These are phyloP conservation scores for Lasioglossum marginatum DNA, from an alignment of 2,888 invertebrate species.

Conservation along the genomic window DNA sequence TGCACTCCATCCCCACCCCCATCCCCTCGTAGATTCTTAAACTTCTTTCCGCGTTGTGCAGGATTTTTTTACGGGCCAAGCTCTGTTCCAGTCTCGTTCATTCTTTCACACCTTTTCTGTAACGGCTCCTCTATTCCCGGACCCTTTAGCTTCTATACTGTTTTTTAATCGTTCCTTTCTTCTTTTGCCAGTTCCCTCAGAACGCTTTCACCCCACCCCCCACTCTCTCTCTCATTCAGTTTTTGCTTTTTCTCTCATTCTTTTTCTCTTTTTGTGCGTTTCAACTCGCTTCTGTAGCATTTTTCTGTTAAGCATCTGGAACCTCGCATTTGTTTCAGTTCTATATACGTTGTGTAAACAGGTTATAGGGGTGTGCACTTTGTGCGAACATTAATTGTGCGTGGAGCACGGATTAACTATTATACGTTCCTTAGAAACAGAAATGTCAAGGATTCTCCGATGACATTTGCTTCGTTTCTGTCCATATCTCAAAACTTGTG, in stretches of 20 bases:
- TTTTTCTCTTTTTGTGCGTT: background rate
- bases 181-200: background rate
- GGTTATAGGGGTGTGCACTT: background rate
- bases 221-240: background rate
- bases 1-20: background rate
- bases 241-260: too few relatives aligned
- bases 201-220: background rate
- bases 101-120: background rate
- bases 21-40: background rate
- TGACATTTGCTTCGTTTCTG: too few relatives aligned
- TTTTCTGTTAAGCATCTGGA: background rate
- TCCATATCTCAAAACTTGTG: too few relatives aligned
- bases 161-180: conserved; percentile 3
- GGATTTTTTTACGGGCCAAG: background rate
- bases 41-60: background rate
- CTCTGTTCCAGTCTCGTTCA: background rate
- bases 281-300: background rate
- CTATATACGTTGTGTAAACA: background rate
- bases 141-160: background rate
- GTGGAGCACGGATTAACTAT: background rate
- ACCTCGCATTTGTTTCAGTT: background rate
- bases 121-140: background rate
- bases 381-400: background rate
- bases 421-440: background rate
- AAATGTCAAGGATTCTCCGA: background rate